phyloP scores from a whole-genome alignment of 2,888 invertebrate species.

The Megastigmus dorsalis region DNA sequence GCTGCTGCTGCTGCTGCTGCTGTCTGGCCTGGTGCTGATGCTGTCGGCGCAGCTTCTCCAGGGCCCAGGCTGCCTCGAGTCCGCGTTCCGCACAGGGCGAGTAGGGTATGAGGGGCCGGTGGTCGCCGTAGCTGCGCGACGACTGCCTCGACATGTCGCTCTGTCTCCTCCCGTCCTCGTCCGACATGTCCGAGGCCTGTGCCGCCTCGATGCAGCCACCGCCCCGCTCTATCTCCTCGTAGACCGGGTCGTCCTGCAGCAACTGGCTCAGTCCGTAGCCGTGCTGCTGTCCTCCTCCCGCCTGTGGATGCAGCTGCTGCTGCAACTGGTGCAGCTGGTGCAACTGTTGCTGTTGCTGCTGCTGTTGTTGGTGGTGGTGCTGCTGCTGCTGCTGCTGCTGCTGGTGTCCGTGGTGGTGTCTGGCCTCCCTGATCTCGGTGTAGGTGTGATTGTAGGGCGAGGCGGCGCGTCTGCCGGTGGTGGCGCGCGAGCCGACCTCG shows the following conservation, averaged over 20 bases:
- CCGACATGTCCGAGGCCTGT: constrained; percentile 83
- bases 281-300: no score
- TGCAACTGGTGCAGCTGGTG: constrained; percentile 68
- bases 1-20: constrained; percentile 63
- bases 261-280: constrained; percentile 69
- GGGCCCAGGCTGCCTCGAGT: constrained; percentile 61
- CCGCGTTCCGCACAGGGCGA: constrained; percentile 81
- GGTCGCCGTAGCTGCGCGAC: constrained; percentile 87
- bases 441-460: constrained; percentile 85
- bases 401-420: constrained; percentile 71
- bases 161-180: constrained; percentile 85
- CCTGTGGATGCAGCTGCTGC: no score
- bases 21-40: constrained; percentile 34
- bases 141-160: constrained; percentile 83
- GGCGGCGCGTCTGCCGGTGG: constrained; percentile 74
- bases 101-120: constrained; percentile 86
- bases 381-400: constrained; percentile 58
- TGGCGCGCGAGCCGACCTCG: constrained; percentile 73
- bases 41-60: constrained; percentile 36
- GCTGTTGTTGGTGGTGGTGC: constrained; percentile 68
- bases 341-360: constrained; percentile 66
- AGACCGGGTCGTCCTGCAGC: constrained; percentile 83
- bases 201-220: constrained; percentile 54
- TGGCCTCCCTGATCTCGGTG: constrained; percentile 81
- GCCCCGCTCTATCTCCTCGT: constrained; percentile 85